Evolutionary conservation across 2,888 invertebrate species (phyloP).

Genomic region (Molorchus minor): DNA sequence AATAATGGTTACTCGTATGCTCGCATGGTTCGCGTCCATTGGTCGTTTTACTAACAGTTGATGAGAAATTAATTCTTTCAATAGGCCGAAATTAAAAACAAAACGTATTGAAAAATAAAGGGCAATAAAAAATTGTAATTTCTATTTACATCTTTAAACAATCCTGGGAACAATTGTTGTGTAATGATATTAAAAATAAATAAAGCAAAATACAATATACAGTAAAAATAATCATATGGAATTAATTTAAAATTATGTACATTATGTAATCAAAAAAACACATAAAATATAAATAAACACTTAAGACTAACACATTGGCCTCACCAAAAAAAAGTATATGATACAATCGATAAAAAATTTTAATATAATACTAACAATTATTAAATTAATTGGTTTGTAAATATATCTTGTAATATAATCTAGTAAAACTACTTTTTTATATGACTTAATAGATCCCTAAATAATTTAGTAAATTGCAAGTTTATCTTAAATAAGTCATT

Average conservation of each 20-base stretch:
- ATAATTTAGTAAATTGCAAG: constrained; percentile 22
- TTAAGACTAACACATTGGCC: constrained; percentile 9
- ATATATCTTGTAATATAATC: constrained; percentile 30
- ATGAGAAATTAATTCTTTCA: no score
- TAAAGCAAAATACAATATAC: constrained; percentile 42
- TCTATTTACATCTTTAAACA: constrained; percentile 52
- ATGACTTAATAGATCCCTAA: constrained; percentile 26
- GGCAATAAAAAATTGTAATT: constrained; percentile 39
- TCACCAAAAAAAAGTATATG: constrained; percentile 8
- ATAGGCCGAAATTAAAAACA: no score
- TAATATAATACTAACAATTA: constrained; percentile 38
- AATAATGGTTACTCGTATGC: no score
- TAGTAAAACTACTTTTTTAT: constrained; percentile 31
- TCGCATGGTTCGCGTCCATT: no score
- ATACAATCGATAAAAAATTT: constrained; percentile 20
- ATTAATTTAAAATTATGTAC: constrained; percentile 40
- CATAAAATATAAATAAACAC: constrained; percentile 26
- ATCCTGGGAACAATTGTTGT: constrained; percentile 47
- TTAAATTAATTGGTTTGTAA: constrained; percentile 31
- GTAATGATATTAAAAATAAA: constrained; percentile 47
- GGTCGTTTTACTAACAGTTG: no score
- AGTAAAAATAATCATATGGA: constrained; percentile 31
- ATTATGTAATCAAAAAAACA: constrained; percentile 33
- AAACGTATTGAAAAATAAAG: background rate
- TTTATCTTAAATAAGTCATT: constrained; percentile 2